A percentile compares a stretch with the other conserved stretches of the same genome.
Evolutionary conservation across 2,888 invertebrate species (phyloP).

Genomic region (Noctua pronuba): DNA sequence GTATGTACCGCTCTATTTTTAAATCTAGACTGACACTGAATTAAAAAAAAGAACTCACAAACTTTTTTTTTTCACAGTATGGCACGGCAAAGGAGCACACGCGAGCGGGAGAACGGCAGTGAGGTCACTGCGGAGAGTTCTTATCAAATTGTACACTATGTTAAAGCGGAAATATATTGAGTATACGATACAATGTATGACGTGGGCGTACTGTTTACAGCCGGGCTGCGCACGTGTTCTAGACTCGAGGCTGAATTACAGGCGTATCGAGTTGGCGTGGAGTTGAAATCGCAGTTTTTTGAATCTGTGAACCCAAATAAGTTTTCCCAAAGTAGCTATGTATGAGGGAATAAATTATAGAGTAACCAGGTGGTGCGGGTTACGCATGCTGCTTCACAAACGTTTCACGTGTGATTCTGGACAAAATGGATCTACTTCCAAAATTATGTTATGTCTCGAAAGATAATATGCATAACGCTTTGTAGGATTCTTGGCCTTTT

Average conservation of each 20-base stretch:
- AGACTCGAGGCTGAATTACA: not conserved
- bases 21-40: conserved; percentile 32
- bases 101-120: conserved; percentile 65
- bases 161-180: conserved; percentile 56
- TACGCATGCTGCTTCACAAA: not conserved
- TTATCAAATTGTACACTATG: conserved; percentile 75
- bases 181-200: conserved; percentile 57
- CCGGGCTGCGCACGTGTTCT: conserved; percentile 25
- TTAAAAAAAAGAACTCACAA: conserved; percentile 56
- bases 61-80: conserved; percentile 56
- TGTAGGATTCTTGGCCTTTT: not conserved
- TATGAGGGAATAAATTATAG: not conserved
- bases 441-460: not conserved
- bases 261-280: not conserved
- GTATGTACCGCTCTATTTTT: conserved; percentile 28
- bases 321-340: not conserved
- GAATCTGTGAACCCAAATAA: not conserved
- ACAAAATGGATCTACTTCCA: not conserved
- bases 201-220: conserved; percentile 35
- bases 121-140: conserved; percentile 79
- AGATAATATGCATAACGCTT: not conserved
- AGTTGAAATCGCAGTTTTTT: not conserved
- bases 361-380: not conserved
- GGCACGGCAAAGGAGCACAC: conserved; percentile 60
- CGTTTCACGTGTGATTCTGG: no score